Base-by-base conservation (phyloP, 2,797 vertebrate species). In the Enteromius fasciolatus region DNA sequence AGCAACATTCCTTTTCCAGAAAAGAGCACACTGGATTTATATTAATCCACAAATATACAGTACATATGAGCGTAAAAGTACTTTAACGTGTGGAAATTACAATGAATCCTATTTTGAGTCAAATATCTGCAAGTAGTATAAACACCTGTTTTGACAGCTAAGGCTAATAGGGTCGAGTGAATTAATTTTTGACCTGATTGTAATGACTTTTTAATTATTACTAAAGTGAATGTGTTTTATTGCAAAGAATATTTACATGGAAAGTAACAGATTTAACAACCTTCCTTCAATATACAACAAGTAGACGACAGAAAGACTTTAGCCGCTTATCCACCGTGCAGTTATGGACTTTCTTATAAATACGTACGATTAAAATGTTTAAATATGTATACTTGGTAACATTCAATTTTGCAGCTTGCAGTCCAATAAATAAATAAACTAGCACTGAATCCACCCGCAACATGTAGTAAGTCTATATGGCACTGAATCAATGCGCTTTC, bases 401-500 rank as follows among this genome's bases (percentile, higher is more conserved):
- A 67, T 66, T 3, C 59, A 39, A 66, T 70, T 78, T 33, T 33
- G 15, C 25, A 44, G 59, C 8, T 23, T 54, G 46, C n/a, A 69
- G 68, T 50, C 9, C n/a, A 75, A 68, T 72, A 80, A 59, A 82
- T 48, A 46, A 39, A 61, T 87, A 81, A 68, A 84, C 83, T 52
- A 61, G 1, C 68, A 48, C n/a, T 75, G 68, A 78, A 80, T 73
- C 44, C 74, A 83, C 84, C 88, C 87, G 87, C 87, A 89, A 87
- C 90, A 87, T 87, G 89, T 88, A 85, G 80, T 41, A 82, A 78
- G 84, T 76, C 39, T 79, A 57, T 68, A 31, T 59, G 68, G 81
- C 74, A 77, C 52, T 23, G 83, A 88, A 87, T 92, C 92, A 89
- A 78, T 84, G 57, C 85, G n/a, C 88, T 83, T 92, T 89, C 89